These are phyloP conservation scores for Myotis myotis DNA, from an alignment of 2,797 vertebrate genomes.

Conservation along the genomic window DNA sequence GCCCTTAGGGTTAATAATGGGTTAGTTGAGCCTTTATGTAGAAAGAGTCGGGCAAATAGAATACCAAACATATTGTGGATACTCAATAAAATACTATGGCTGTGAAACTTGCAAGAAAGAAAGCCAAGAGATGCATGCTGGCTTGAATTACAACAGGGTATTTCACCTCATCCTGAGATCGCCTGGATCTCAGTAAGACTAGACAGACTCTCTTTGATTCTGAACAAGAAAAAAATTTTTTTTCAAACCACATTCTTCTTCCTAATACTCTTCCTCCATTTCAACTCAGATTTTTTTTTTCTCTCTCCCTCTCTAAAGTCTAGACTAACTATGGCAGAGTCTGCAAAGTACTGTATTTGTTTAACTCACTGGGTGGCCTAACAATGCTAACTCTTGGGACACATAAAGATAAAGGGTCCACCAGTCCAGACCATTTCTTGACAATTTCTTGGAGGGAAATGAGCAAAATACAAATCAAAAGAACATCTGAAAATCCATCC, in stretches of 20 bases:
- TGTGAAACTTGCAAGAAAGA: not conserved
- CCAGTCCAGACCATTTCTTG: not conserved
- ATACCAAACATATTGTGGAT: not conserved
- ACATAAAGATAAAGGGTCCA: conserved; percentile 7
- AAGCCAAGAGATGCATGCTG: not conserved
- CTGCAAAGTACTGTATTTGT: not conserved
- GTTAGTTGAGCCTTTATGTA: not conserved
- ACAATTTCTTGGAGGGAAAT: conserved; percentile 40
- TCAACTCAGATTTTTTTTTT: not conserved
- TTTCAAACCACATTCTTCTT: not conserved
- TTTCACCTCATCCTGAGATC: not conserved
- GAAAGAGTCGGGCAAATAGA: not conserved
- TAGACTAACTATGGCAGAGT: not conserved
- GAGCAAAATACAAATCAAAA: conserved; percentile 32
- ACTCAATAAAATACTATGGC: not conserved
- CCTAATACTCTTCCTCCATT: not conserved
- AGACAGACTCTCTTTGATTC: not conserved
- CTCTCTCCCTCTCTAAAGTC: not conserved
- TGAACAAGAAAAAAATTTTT: not conserved
- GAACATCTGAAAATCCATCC: conserved; percentile 1
- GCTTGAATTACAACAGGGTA: not conserved
- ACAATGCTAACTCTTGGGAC: not conserved
- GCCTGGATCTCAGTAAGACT: not conserved
- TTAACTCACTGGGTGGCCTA: not conserved
- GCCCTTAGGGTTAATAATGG: not conserved